These are phyloP conservation scores for Drosophila phalerata DNA, from an alignment of 2,888 invertebrate species.

Conservation along the genomic window DNA sequence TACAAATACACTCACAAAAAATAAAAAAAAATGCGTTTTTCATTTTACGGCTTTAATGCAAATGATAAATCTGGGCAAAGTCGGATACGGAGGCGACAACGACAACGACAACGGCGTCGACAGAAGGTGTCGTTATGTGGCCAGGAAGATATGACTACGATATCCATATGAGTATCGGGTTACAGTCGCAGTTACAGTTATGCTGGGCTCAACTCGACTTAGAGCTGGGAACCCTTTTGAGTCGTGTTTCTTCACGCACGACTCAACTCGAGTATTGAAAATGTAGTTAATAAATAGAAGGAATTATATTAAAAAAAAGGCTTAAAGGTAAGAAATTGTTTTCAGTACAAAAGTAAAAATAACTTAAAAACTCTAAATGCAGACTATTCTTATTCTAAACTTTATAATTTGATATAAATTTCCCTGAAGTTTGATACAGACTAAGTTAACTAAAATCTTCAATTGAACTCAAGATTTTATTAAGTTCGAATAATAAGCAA, in stretches of 20 bases:
- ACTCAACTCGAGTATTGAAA: background rate
- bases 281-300: background rate
- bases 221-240: constrained; percentile 13
- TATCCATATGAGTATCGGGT: constrained; percentile 41
- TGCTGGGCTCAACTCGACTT: constrained; percentile 8
- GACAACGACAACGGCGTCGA: constrained; percentile 45
- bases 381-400: too few species aligned
- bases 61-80: constrained; percentile 58
- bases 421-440: background rate
- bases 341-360: too few species aligned
- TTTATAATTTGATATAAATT: background rate
- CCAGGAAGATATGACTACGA: constrained; percentile 34
- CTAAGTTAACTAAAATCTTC: background rate
- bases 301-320: too few species aligned
- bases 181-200: constrained; percentile 38
- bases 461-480: background rate
- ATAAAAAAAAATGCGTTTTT: constrained; percentile 54
- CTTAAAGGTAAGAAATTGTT: too few species aligned
- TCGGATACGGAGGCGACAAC: background rate
- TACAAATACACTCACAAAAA: constrained; percentile 51
- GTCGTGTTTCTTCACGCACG: constrained; percentile 26
- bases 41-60: constrained; percentile 34
- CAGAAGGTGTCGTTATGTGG: constrained; percentile 62
- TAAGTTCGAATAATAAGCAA: background rate
- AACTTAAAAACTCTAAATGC: too few species aligned